These are phyloP conservation scores for Oscheius onirici DNA, from an alignment of 2,888 invertebrate species.

Conservation along the genomic window DNA sequence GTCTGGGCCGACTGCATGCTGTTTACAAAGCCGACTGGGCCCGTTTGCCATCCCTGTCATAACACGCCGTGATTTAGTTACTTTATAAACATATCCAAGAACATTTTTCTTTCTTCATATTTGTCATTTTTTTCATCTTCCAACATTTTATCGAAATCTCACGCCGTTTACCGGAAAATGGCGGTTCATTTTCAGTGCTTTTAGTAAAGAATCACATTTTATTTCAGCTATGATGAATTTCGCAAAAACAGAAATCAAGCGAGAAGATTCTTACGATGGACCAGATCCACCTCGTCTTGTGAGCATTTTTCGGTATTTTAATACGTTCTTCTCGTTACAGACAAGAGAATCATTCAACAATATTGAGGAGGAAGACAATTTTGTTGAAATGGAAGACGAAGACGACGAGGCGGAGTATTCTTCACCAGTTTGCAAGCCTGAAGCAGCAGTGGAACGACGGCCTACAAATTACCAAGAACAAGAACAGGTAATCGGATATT, in stretches of 20 bases:
- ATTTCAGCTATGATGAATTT: background rate
- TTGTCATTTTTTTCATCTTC: too few species aligned
- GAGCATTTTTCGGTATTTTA: background rate
- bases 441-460: background rate
- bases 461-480: too few species aligned
- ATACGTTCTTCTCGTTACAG: slow-evolving; percentile 1
- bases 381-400: slow-evolving; percentile 31
- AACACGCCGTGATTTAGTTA: too few species aligned
- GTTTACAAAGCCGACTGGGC: too few species aligned
- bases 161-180: too few species aligned
- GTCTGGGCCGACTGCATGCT: too few species aligned
- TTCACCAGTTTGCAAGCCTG: background rate
- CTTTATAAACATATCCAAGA: too few species aligned
- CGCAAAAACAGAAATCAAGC: background rate
- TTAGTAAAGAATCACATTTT: too few species aligned
- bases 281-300: background rate
- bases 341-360: background rate
- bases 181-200: background rate
- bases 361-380: slow-evolving; percentile 29
- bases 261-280: background rate
- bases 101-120: too few species aligned
- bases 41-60: too few species aligned
- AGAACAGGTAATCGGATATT: background rate
- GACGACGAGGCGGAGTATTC: slow-evolving; percentile 13
- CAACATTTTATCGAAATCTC: too few species aligned